phyloP scores from a whole-genome alignment of 2,797 vertebrate genomes.

The Gymnothorax reevesii region DNA sequence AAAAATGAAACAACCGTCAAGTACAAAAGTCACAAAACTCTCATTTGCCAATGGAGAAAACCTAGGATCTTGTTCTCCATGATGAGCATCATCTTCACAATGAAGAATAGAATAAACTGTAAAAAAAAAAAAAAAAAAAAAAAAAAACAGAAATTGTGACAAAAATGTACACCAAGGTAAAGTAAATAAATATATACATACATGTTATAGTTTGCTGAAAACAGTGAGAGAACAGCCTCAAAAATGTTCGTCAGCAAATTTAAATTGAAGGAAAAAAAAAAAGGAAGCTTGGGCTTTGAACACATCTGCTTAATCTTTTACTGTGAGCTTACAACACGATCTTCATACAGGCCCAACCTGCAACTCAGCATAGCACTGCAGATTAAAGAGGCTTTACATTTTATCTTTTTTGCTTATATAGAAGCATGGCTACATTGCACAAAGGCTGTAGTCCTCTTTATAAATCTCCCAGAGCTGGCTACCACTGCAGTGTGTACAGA shows the following conservation, averaged over 20 bases:
- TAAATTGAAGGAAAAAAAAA: conserved; percentile 13
- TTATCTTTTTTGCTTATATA: neutral
- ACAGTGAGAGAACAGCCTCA: neutral
- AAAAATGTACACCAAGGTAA: too few relatives aligned
- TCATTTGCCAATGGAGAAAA: neutral
- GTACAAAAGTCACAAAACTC: neutral
- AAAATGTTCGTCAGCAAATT: conserved; percentile 24
- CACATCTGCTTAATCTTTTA: conserved; percentile 48
- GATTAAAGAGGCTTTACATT: neutral
- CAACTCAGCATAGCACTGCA: neutral
- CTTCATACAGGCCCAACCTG: conserved; percentile 32
- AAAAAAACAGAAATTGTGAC: conserved; percentile 24
- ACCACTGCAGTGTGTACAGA: neutral
- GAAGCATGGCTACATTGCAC: conserved; percentile 29
- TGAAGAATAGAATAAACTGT: neutral
- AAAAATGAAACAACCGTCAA: neutral
- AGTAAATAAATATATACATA: too few relatives aligned
- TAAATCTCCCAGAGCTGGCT: conserved; percentile 11
- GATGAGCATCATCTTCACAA: neutral
- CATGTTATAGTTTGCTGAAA: too few relatives aligned
- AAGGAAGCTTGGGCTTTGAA: conserved; percentile 32
- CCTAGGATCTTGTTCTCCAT: neutral
- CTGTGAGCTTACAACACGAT: conserved; percentile 32
- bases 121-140: neutral
- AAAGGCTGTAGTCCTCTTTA: neutral